These are phyloP conservation scores for Halcyon leucocephala DNA, from an alignment of 2,797 vertebrate species.

Conservation along the genomic window DNA sequence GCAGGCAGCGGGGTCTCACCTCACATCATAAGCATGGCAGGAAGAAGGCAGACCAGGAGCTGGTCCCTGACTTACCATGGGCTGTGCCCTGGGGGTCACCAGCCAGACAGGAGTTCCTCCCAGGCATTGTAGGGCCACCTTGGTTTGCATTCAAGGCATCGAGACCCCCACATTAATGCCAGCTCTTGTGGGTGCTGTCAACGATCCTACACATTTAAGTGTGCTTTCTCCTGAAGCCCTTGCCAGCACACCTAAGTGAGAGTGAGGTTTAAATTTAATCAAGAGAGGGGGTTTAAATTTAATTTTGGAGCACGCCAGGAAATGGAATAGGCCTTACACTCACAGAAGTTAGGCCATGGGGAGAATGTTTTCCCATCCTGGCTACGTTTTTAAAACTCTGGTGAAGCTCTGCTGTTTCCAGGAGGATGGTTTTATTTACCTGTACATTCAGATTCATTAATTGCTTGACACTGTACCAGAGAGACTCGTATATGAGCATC, in stretches of 20 bases:
- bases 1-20: rapidly evolving
- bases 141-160: rapidly evolving
- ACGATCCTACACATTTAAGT: rapidly evolving
- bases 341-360: not conserved
- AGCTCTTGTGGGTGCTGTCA: rapidly evolving
- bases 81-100: rapidly evolving
- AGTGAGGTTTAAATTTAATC: not conserved
- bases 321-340: not conserved
- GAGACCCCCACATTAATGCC: rapidly evolving
- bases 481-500: rapidly evolving
- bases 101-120: rapidly evolving
- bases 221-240: not conserved
- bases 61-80: not conserved
- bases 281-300: not conserved
- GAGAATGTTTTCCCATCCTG: not conserved
- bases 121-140: rapidly evolving
- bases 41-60: not conserved
- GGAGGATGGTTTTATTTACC: not conserved
- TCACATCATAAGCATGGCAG: rapidly evolving
- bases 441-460: not conserved
- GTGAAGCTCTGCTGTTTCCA: not conserved
- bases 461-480: not conserved
- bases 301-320: not conserved
- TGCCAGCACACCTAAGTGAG: not conserved
- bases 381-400: not conserved